These are phyloP conservation scores for Phasianus colchicus DNA, from an alignment of 2,113 vertebrate genomes.

Conservation along the genomic window DNA sequence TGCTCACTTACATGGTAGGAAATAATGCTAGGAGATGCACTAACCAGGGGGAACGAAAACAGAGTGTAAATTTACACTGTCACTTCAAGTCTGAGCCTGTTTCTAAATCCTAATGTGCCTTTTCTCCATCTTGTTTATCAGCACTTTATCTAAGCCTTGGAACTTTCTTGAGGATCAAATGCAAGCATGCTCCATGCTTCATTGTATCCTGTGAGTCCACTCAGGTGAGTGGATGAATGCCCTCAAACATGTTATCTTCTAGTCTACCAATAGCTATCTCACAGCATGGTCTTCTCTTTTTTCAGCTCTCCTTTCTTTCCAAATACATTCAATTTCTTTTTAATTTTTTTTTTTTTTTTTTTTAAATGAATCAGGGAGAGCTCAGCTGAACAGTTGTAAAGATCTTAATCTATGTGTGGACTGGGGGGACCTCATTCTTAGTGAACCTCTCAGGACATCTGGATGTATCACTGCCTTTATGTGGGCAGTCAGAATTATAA, in stretches of 20 bases:
- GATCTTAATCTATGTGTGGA: not conserved
- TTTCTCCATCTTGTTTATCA: not conserved
- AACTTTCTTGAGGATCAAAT: not conserved
- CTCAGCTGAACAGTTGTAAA: not conserved
- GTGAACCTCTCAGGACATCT: not conserved
- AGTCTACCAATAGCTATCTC: not conserved
- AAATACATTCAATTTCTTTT: not conserved
- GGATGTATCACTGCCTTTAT: not conserved
- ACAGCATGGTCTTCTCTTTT: not conserved
- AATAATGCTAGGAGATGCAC: not conserved
- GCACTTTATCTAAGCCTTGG: not conserved
- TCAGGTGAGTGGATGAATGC: not conserved
- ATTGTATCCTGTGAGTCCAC: not conserved
- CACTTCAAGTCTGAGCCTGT: not conserved
- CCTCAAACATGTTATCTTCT: not conserved
- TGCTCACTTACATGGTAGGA: not conserved
- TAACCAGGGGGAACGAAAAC: not conserved
- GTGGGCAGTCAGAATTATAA: not conserved
- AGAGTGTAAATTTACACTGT: not conserved
- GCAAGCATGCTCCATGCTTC: not conserved
- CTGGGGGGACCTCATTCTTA: not conserved
- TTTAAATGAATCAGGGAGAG: not conserved
- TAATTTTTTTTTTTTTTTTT: not conserved
- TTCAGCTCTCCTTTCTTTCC: not conserved
- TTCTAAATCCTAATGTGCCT: not conserved